Conservation (phyloP, 1,140 invertebrate genomes). For the Melitaea cinxia region DNA sequence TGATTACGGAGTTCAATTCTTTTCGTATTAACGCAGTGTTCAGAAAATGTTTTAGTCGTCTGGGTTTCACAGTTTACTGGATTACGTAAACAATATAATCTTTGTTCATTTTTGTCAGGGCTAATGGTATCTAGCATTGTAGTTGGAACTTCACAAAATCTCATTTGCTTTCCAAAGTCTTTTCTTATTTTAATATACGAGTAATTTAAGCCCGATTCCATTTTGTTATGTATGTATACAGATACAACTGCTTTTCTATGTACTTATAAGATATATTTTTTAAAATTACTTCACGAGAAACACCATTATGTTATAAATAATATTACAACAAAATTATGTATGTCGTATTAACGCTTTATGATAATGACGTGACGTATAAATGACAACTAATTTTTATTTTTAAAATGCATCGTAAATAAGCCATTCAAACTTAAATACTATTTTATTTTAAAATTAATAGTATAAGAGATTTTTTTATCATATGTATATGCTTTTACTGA, state of each 20-base stretch:
- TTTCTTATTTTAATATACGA: constrained; percentile 85
- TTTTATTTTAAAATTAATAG: too few relatives aligned
- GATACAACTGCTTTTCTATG: background rate
- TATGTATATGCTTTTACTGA: too few relatives aligned
- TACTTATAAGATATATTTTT: background rate
- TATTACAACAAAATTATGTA: too few relatives aligned
- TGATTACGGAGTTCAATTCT: constrained; percentile 87
- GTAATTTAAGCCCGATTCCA: constrained; percentile 59
- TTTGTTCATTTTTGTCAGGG: constrained; percentile 84
- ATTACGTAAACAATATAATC: constrained; percentile 87
- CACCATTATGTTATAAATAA: too few relatives aligned
- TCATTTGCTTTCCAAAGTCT: constrained; percentile 85
- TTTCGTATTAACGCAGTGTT: constrained; percentile 83
- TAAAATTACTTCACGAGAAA: background rate
- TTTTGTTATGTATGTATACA: background rate
- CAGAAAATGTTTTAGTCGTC: constrained; percentile 82
- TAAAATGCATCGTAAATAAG: background rate
- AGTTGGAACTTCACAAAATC: constrained; percentile 87
- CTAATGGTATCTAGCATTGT: constrained; percentile 88
- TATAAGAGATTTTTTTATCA: too few relatives aligned
- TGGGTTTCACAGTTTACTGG: constrained; percentile 84
- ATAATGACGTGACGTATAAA: background rate
- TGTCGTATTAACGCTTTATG: too few relatives aligned
- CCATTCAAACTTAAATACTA: background rate
- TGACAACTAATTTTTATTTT: background rate